phyloP scores from a whole-genome alignment of 2,113 vertebrate species.

The Bos taurus region ARS-UCD2.0 NC_037335.1:95208501-95209000 shows the following conservation, averaged over 20 bases:
- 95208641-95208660: neutral
- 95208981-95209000: neutral
- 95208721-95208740: neutral
- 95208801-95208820: neutral
- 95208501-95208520: slow-evolving; percentile 99
- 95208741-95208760: neutral
- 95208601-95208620: neutral
- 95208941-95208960: neutral
- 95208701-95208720: neutral
- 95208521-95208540: slow-evolving; percentile 98
- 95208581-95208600: slow-evolving; percentile 96
- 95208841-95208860: neutral
- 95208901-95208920: neutral
- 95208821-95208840: neutral
- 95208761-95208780: neutral
- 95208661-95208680: neutral
- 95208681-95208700: neutral
- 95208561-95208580: slow-evolving; percentile 99
- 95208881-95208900: neutral
- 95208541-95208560: slow-evolving; percentile 96
- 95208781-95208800: neutral
- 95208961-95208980: neutral
- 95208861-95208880: neutral
- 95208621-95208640: neutral
- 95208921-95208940: neutral